Percentiles rank a stretch among this genome's conserved stretches.
These are phyloP conservation scores for Parus major DNA, from an alignment of 2,113 vertebrate genomes.

Conservation along the genomic window DNA sequence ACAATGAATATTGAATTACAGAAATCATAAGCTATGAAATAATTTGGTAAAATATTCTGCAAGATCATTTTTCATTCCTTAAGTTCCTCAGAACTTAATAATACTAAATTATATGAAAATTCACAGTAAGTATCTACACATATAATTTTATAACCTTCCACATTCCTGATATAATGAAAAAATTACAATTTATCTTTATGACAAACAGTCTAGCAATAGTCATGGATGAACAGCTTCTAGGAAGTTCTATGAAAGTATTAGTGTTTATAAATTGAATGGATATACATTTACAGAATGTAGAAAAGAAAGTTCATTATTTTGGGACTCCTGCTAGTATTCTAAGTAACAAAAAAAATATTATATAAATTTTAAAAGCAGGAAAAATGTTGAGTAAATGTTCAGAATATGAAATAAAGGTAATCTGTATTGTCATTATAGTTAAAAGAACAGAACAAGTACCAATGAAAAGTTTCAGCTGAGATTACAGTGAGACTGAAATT, in stretches of 20 bases:
- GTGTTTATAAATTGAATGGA: neutral
- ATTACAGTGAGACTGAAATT: neutral
- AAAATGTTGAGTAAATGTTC: neutral
- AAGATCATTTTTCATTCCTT: conserved; percentile 16
- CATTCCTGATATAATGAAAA: neutral
- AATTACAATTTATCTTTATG: neutral
- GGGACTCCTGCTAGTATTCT: neutral
- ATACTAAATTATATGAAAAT: neutral
- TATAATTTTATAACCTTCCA: neutral
- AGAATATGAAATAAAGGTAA: neutral
- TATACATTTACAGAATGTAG: neutral
- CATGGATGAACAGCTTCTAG: neutral
- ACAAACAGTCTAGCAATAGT: neutral
- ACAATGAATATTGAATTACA: neutral
- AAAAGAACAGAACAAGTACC: neutral
- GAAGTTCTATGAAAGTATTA: neutral
- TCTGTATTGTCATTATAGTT: neutral
- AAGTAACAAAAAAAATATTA: neutral
- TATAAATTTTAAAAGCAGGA: neutral
- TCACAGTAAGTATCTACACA: neutral
- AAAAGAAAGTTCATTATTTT: neutral
- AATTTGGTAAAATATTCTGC: neutral
- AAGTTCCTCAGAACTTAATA: neutral
- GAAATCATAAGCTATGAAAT: neutral
- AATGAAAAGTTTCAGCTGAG: neutral